A percentile compares a stretch with the other conserved stretches of the same genome.
Conservation (phyloP, 2,888 invertebrate species). For the Chirona hameri region DNA sequence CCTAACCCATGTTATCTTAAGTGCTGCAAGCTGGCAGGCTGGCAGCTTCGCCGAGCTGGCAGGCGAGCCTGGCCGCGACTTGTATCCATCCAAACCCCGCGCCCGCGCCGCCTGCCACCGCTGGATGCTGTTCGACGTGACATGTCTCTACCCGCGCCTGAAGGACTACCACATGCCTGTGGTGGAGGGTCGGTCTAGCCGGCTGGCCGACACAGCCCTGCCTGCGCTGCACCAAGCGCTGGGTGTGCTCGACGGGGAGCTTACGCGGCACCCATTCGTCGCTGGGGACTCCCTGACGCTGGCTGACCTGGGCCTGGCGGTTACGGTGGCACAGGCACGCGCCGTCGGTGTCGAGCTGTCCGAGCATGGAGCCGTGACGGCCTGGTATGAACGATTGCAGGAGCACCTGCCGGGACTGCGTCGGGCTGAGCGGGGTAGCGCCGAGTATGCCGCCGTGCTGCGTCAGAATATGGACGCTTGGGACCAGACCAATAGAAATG, state of each 20-base stretch:
- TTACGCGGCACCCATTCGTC: background rate
- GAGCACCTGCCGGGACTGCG: background rate
- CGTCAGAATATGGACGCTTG: background rate
- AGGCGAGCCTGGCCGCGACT: background rate
- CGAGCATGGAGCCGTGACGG: background rate
- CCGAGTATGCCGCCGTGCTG: background rate
- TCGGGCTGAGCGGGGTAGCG: background rate
- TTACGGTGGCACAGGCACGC: slow-evolving; percentile 1
- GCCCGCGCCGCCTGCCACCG: background rate
- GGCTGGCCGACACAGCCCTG: background rate
- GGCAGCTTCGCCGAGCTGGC: background rate
- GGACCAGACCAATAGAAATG: no score
- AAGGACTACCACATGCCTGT: slow-evolving; percentile 14
- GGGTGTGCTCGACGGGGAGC: background rate
- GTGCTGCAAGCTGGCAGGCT: no score
- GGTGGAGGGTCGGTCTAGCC: background rate
- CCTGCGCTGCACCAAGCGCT: background rate
- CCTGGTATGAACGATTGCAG: background rate
- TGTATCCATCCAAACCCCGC: background rate
- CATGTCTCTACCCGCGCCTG: background rate
- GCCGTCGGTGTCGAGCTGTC: background rate
- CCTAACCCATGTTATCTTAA: no score
- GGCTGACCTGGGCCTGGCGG: background rate
- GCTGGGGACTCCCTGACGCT: background rate
- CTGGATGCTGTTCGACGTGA: background rate